Evolutionary conservation across 53 echinoderm and acorn worm species (phyloP).

Genomic region (Paelopatides confundens): DNA sequence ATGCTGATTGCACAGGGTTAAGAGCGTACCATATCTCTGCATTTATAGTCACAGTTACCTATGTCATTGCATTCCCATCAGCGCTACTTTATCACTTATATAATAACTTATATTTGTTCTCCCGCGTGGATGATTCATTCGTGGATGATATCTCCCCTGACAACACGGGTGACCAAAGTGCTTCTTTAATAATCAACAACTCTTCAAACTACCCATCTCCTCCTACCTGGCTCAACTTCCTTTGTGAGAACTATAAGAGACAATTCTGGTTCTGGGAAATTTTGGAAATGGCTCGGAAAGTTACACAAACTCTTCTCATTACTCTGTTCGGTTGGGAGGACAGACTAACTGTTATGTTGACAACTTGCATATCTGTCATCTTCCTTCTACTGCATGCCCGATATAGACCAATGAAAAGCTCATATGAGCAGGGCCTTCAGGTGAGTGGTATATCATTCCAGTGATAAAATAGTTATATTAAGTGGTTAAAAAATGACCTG

Average conservation of each 20-base stretch:
- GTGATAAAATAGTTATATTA: too few relatives aligned
- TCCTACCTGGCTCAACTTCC: conserved; percentile 7
- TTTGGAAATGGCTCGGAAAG: conserved; percentile 29
- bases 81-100: conserved; percentile 47
- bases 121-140: background rate
- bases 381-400: background rate
- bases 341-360: background rate
- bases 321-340: conserved; percentile 21
- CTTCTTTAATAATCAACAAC: background rate
- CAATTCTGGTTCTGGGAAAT: conserved; percentile 36
- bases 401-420: conserved; percentile 14
- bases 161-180: background rate
- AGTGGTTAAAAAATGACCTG: too few relatives aligned
- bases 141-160: background rate
- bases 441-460: too few relatives aligned
- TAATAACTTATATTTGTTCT: background rate
- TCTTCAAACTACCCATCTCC: background rate
- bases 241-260: conserved; percentile 3
- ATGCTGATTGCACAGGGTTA: conserved; percentile 48
- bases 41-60: conserved; percentile 22
- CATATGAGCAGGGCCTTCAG: conserved; percentile 15
- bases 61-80: conserved; percentile 69
- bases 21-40: conserved; percentile 49
- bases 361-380: conserved; percentile 5
- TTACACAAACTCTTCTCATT: background rate